A percentile compares a stretch with the other conserved stretches of the same genome.
phyloP scores from a whole-genome alignment of 2,113 vertebrate genomes.

The Telmatochromis sp. region DNA sequence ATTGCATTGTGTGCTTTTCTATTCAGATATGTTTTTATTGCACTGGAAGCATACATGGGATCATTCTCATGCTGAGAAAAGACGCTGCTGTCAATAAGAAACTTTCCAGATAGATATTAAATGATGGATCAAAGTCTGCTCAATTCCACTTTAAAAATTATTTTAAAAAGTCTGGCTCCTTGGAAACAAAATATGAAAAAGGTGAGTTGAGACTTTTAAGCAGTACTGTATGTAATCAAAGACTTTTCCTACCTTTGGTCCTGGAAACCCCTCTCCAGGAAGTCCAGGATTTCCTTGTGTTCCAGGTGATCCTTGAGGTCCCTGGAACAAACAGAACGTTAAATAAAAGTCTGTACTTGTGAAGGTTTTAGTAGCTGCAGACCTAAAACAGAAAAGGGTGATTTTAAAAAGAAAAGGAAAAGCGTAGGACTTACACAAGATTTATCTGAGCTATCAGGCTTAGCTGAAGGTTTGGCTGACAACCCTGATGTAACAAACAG shows the following conservation, averaged over 20 bases:
- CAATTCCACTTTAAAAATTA: not conserved
- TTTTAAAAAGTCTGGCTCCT: not conserved
- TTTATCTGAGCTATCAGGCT: not conserved
- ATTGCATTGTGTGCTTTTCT: fast-evolving
- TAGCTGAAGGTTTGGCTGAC: fast-evolving
- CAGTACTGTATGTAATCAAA: not conserved
- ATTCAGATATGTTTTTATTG: not conserved
- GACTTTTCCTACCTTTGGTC: constrained; percentile 74
- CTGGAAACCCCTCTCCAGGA: constrained; percentile 77
- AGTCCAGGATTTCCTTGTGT: constrained; percentile 71
- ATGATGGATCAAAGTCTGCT: not conserved
- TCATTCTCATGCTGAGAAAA: not conserved
- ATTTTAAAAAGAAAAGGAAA: not conserved
- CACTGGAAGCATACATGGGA: not conserved
- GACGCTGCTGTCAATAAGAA: not conserved
- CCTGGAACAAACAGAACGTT: constrained; percentile 52
- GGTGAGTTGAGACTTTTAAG: not conserved
- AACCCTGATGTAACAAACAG: not conserved
- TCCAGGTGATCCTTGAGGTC: constrained; percentile 69
- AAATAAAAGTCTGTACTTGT: not conserved
- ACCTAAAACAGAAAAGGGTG: not conserved
- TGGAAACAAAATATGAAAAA: not conserved
- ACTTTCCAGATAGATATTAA: not conserved
- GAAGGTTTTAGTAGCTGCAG: not conserved
- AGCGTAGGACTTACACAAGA: fast-evolving